Conservation (phyloP, 2,888 invertebrate genomes). For the Chloromyia formosa region DNA sequence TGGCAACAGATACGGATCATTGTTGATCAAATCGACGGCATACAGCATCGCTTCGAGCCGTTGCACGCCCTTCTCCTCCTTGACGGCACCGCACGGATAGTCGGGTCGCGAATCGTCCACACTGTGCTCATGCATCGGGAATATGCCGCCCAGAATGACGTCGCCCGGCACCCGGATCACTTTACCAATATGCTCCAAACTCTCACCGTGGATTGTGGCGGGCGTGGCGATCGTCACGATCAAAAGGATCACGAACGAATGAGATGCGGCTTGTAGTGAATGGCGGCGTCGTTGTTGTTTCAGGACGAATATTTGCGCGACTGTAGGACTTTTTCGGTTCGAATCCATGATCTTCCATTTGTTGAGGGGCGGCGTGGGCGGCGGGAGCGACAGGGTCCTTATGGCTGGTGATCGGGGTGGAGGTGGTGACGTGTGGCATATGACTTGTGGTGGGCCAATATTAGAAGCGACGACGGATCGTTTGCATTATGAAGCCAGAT, state of each 20-base stretch:
- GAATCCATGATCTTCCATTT: neutral
- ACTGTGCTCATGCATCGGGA: constrained; percentile 73
- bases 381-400: too few relatives aligned
- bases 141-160: constrained; percentile 73
- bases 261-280: neutral
- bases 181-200: constrained; percentile 49
- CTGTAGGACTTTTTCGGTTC: neutral
- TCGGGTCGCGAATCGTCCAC: constrained; percentile 59
- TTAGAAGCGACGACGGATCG: too few relatives aligned
- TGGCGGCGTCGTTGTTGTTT: too few relatives aligned
- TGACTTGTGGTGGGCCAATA: too few relatives aligned
- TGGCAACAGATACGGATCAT: constrained; percentile 67
- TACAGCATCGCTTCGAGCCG: constrained; percentile 75
- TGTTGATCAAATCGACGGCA: constrained; percentile 73
- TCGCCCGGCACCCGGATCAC: constrained; percentile 67
- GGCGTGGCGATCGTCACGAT: neutral
- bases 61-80: constrained; percentile 76
- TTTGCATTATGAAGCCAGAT: too few relatives aligned
- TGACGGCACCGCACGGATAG: constrained; percentile 68
- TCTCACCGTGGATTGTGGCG: constrained; percentile 4
- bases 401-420: too few relatives aligned
- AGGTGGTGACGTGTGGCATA: too few relatives aligned
- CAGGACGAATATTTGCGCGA: neutral
- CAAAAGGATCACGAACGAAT: neutral
- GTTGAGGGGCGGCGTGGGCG: neutral